Percentiles rank a stretch among this genome's conserved stretches.
phyloP scores from a whole-genome alignment of 2,113 vertebrate genomes.

The Rana temporaria region DNA sequence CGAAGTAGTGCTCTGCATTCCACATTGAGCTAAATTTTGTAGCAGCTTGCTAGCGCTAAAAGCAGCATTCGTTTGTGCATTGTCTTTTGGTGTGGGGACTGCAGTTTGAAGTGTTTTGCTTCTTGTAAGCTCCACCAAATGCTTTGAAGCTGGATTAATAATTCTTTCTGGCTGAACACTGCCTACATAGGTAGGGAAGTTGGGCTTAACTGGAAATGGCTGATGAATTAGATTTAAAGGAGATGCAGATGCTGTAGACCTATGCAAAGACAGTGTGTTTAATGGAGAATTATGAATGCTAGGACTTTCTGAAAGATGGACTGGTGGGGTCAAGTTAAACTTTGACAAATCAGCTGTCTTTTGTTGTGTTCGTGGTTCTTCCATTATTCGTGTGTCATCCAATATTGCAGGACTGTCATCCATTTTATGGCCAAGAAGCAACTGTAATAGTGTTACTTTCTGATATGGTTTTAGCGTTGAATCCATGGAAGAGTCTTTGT shows the following conservation, averaged over 20 bases:
- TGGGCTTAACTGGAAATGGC: slow-evolving; percentile 72
- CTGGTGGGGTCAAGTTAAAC: slow-evolving; percentile 73
- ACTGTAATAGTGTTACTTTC: slow-evolving; percentile 93
- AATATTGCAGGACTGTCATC: slow-evolving; percentile 81
- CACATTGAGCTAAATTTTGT: slow-evolving; percentile 94
- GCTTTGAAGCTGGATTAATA: slow-evolving; percentile 66
- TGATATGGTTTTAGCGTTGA: slow-evolving; percentile 87
- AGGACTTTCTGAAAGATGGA: slow-evolving; percentile 76
- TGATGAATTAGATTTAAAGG: slow-evolving; percentile 78
- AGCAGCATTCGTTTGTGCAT: slow-evolving; percentile 75
- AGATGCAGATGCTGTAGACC: slow-evolving; percentile 72
- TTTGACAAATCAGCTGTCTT: slow-evolving; percentile 76
- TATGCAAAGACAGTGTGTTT: slow-evolving; percentile 79
- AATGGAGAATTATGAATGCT: slow-evolving; percentile 69
- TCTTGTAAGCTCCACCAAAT: slow-evolving; percentile 79
- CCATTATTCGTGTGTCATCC: slow-evolving; percentile 73
- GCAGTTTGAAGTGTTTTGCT: slow-evolving; percentile 74
- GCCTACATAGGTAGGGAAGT: slow-evolving; percentile 69
- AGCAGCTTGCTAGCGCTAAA: slow-evolving; percentile 97
- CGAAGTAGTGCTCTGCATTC: slow-evolving; percentile 73
- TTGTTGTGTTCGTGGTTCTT: slow-evolving; percentile 76
- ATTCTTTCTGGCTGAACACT: slow-evolving; percentile 70
- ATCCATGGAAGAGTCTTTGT: slow-evolving; percentile 79
- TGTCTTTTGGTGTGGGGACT: slow-evolving; percentile 78
- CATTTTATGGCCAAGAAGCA: slow-evolving; percentile 91